Evolutionary conservation across 2,888 invertebrate species (phyloP), one percentile per base, ranked within the genome.

Genomic region (Leptinotarsa haldemani): DNA sequence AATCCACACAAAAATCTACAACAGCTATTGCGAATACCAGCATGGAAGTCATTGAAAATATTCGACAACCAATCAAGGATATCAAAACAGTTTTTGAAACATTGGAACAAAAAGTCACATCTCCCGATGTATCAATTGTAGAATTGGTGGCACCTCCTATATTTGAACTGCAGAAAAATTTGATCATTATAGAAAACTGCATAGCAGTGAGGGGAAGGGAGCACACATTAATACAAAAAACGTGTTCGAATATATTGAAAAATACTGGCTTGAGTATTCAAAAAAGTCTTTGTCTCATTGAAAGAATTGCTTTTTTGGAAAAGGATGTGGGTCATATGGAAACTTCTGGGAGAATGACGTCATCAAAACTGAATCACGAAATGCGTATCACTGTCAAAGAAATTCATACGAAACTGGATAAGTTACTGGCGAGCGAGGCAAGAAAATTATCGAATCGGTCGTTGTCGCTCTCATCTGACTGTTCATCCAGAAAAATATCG

Each of bases 101-200:
- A 1, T 83, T 90, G 0, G 88, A 89, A 73, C 90, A 91, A 76
- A 86, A 88, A 64, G 88, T 88, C 69, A 84, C 86, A 77, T 87
- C 88, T 77, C 83, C 88, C n/a, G 87, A 89, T 73, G 85, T 89
- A 61, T 88, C 90, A 2, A 88, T 92, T 80, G 90, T 92, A 12
- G 90, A 90, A 74, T 88, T 89, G 74, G 86, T 92, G 40, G 88
- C 90, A 16, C 86, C 89, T 30, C 90, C 93, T 3, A 87, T 94
- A 52, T 91, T 91, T 79, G 88, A 89, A 47, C 85, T 94, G 25
- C 92, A 93, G 81, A 90, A 92, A 80, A 91, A 92, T 30, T 84
- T 94, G 5, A 90, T 91, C 20, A 90, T 92, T 1, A 90, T 93
- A 52, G 91, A 93, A 84, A 92, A 92, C 83, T 93, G 93, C 82